Evolutionary conservation across 1,140 invertebrate genomes (phyloP), one percentile per base, ranked within the genome.

Genomic region (Zaprionus camerounensis): DNA sequence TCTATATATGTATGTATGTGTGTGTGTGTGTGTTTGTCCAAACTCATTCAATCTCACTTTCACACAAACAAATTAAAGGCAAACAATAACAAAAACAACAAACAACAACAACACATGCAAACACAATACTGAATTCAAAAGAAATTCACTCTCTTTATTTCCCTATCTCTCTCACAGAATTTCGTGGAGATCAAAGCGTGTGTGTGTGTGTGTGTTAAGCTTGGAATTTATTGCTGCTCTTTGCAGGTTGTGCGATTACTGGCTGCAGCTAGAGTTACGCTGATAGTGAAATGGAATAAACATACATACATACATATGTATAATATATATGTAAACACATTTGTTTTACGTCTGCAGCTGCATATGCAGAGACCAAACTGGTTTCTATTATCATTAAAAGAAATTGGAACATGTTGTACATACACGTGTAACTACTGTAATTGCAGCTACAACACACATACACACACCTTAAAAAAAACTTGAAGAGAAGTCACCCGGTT

Each of bases 11-110:
- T 49, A 9, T 51, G 11, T 26, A 22, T 56, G 22, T 49, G 15
- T 28, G 6, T 55, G 6, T 55, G 22, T 49, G 11, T 51, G 11
- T 20, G 44, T 56, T 41, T 75, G 67, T 70, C 72, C 73, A 76
- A 80, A 82, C 65, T 71, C 76, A 86, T 82, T 86, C 55, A 76
- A 77, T 71, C 72, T 86, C 76, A 87, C 82, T 86, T 86, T 86
- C 82, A 87, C 82, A 87, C 83, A 82, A 86, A 86, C 82, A 82
- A 81, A 79, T 80, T 51, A 74, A 65, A 81, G 69, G 15, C 51
- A 68, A 74, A 58, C 44, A 74, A 64, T 36, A 69, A 69, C 71
- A 84, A 78, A 85, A 65, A 72, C 28, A 80, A 59, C 38, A 68
- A 80, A 59, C 38, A 68, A 82, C 77, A 22, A 44, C 79, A 36